Conservation (phyloP, 2,888 invertebrate genomes). For the Aphodius granarius region DNA sequence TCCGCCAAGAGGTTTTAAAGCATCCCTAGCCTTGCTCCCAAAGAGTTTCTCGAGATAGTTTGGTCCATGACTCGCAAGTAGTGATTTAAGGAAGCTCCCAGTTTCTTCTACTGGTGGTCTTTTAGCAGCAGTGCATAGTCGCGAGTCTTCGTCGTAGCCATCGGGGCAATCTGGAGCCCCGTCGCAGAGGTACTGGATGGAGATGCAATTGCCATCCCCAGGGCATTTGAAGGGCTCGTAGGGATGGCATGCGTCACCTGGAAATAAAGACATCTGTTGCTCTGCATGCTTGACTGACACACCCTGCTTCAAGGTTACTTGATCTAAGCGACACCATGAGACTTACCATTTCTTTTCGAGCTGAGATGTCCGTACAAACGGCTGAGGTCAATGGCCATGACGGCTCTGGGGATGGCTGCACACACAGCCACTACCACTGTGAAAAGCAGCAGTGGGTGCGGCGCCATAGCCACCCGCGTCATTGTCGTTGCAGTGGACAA, state of each 20-base stretch:
- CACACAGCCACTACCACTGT: slow-evolving; percentile 62
- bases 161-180: slow-evolving; percentile 93
- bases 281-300: neutral
- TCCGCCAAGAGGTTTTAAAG: slow-evolving; percentile 88
- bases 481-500: slow-evolving; percentile 49
- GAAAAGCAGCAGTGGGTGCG: slow-evolving; percentile 51
- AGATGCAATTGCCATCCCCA: slow-evolving; percentile 91
- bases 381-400: slow-evolving; percentile 77
- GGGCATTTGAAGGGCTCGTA: slow-evolving; percentile 98
- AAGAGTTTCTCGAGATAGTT: slow-evolving; percentile 96
- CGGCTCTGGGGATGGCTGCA: slow-evolving; percentile 67
- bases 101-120: slow-evolving; percentile 97
- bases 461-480: slow-evolving; percentile 50
- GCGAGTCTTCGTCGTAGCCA: slow-evolving; percentile 93
- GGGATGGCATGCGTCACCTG: slow-evolving; percentile 81
- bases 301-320: slow-evolving; percentile 22
- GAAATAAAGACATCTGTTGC: slow-evolving; percentile 35
- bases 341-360: slow-evolving; percentile 71
- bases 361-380: slow-evolving; percentile 77
- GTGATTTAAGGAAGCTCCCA: slow-evolving; percentile 90
- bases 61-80: slow-evolving; percentile 93
- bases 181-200: slow-evolving; percentile 94
- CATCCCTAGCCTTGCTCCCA: slow-evolving; percentile 91
- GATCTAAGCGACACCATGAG: neutral
- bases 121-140: slow-evolving; percentile 95